Conservation (phyloP, 2,797 vertebrate genomes). For the Molossus alvarezi region DNA sequence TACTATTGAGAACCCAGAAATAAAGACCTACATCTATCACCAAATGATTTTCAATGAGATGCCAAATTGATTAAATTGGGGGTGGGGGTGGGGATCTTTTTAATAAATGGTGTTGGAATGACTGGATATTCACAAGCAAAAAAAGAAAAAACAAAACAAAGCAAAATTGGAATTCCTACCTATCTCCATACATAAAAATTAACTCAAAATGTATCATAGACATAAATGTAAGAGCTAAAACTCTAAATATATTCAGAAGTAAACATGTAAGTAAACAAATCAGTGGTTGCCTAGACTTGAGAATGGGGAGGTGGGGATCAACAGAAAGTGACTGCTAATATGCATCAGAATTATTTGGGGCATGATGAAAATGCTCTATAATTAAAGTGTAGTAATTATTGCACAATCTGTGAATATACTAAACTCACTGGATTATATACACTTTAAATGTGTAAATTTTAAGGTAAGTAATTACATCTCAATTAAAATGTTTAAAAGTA, state of each 20-base stretch:
- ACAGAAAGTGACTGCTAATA: not conserved
- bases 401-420: not conserved
- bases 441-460: not conserved
- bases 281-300: not conserved
- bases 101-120: not conserved
- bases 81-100: not conserved
- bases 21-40: not conserved
- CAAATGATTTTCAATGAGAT: not conserved
- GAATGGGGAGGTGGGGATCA: not conserved
- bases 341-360: not conserved
- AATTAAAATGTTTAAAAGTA: not conserved
- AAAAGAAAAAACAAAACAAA: not conserved
- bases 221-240: not conserved
- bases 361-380: not conserved
- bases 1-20: not conserved
- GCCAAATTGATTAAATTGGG: not conserved
- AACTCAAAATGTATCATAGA: conserved; percentile 1
- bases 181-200: not conserved
- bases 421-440: not conserved
- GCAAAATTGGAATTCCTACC: not conserved
- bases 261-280: not conserved
- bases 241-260: not conserved
- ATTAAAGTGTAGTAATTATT: not conserved
- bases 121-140: not conserved
- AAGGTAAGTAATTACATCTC: not conserved